These are phyloP conservation scores for Uloborus diversus DNA, from an alignment of 1,140 invertebrate species.

Conservation along the genomic window DNA sequence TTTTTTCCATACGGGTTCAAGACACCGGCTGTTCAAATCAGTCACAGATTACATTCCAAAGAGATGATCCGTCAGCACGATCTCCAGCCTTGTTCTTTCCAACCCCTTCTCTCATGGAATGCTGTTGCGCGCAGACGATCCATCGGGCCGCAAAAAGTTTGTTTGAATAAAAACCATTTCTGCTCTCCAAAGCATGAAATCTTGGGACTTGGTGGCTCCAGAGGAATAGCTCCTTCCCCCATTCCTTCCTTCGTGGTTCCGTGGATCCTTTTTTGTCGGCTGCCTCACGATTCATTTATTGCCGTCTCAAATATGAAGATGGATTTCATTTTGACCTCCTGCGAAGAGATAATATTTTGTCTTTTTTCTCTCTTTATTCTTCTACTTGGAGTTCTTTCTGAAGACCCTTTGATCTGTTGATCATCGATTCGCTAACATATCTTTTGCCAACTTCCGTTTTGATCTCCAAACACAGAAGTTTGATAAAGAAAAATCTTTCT, in stretches of 20 bases:
- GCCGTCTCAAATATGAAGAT: conserved; percentile 17
- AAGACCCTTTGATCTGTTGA: conserved; percentile 23
- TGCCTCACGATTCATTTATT: conserved; percentile 20
- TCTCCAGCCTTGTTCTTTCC: too few species aligned
- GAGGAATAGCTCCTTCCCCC: background rate
- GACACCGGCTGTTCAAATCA: too few species aligned
- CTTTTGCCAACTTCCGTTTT: background rate
- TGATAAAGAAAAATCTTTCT: background rate
- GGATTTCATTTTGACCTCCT: conserved; percentile 32
- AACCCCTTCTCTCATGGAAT: too few species aligned
- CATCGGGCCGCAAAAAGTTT: too few species aligned
- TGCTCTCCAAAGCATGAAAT: background rate
- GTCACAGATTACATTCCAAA: too few species aligned
- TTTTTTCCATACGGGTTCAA: too few species aligned
- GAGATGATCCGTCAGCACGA: too few species aligned
- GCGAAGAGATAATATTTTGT: background rate
- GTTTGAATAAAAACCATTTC: conserved; percentile 1
- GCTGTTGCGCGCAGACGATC: too few species aligned
- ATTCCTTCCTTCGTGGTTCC: too few species aligned
- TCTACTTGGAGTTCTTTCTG: background rate
- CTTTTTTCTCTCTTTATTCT: background rate
- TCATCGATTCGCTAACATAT: background rate
- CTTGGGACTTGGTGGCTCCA: background rate
- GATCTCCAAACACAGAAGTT: background rate
- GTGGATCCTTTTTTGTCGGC: background rate